Conservation (phyloP, 2,797 vertebrate species). For the Helarctos malayanus region DNA sequence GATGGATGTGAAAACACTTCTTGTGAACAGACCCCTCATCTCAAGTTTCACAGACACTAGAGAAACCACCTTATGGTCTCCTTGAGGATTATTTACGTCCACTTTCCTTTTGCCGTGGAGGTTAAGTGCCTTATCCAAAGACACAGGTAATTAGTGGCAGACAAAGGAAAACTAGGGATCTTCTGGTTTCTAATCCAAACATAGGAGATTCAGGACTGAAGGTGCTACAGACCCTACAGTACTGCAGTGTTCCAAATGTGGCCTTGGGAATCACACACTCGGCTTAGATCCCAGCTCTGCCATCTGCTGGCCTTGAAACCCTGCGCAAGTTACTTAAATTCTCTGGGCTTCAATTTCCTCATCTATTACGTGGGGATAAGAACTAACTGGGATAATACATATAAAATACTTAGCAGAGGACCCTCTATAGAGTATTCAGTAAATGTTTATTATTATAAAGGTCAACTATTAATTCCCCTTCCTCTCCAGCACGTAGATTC, state of each 20-base stretch:
- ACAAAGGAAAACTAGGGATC: not conserved
- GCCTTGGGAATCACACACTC: not conserved
- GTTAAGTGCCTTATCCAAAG: constrained; percentile 26
- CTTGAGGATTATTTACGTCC: not conserved
- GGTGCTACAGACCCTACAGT: not conserved
- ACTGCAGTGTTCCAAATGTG: not conserved
- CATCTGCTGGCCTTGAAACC: not conserved
- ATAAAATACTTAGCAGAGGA: not conserved
- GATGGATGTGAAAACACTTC: not conserved
- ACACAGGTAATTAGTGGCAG: not conserved
- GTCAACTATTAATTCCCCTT: not conserved
- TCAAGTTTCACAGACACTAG: constrained; percentile 10
- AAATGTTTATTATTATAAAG: not conserved
- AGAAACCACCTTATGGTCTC: not conserved
- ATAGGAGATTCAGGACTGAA: not conserved
- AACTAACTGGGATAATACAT: not conserved
- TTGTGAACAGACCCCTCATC: not conserved
- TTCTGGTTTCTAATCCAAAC: not conserved
- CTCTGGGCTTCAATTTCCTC: not conserved
- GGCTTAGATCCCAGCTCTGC: not conserved
- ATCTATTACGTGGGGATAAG: not conserved
- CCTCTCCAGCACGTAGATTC: not conserved
- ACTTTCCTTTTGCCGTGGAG: not conserved
- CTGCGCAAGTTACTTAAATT: not conserved
- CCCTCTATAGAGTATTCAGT: not conserved